phyloP scores from a whole-genome alignment of 2,797 vertebrate genomes.

The Cyclopterus lumpus region DNA sequence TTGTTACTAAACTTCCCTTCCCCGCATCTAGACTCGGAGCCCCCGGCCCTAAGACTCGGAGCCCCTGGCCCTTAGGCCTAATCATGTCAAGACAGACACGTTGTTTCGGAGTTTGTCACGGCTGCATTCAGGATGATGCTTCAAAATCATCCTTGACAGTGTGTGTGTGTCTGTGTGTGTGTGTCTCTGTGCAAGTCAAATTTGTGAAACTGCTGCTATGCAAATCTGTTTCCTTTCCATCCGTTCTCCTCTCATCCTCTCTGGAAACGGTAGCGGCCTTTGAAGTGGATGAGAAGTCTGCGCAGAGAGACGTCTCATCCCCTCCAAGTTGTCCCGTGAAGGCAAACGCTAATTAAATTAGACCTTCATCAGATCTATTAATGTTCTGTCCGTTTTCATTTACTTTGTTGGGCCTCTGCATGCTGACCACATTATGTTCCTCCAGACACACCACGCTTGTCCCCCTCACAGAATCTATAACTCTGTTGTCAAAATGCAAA shows the following conservation, averaged over 20 bases:
- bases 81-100: slow-evolving; percentile 26
- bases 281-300: slow-evolving; percentile 22
- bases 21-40: neutral
- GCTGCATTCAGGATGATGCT: slow-evolving; percentile 47
- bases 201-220: slow-evolving; percentile 27
- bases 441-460: neutral
- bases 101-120: slow-evolving; percentile 26
- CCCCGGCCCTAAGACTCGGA: no score
- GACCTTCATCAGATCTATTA: slow-evolving; percentile 15
- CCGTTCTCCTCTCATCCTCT: slow-evolving; percentile 11
- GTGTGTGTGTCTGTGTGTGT: neutral
- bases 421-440: neutral
- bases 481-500: neutral
- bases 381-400: slow-evolving; percentile 4
- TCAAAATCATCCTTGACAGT: slow-evolving; percentile 41
- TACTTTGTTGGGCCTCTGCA: neutral
- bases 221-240: slow-evolving; percentile 24
- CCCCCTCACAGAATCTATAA: no score
- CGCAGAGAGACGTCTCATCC: slow-evolving; percentile 11
- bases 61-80: slow-evolving; percentile 37
- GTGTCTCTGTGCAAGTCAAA: neutral
- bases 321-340: slow-evolving; percentile 8
- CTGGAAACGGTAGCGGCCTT: slow-evolving; percentile 28
- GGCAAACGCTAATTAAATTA: slow-evolving; percentile 2
- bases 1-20: slow-evolving; percentile 21